Evolutionary conservation across 2,113 vertebrate genomes (phyloP).

Genomic region (Dipodomys merriami): DNA sequence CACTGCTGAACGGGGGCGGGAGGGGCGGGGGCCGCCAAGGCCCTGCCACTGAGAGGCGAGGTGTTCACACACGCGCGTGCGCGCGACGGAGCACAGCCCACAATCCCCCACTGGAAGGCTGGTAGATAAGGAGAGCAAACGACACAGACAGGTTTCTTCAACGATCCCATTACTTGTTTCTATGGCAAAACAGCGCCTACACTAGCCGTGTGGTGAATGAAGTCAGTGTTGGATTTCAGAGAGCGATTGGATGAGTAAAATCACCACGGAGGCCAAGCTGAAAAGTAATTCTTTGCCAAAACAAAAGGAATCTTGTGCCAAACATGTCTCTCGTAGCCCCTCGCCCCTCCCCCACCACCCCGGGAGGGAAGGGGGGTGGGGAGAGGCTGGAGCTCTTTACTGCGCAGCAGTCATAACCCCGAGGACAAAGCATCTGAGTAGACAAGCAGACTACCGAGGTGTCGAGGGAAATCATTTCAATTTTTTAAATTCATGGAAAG

Average conservation of each 20-base stretch:
- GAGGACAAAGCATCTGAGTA: background rate
- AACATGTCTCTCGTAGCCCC: background rate
- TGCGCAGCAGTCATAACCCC: fast-evolving
- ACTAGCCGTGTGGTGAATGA: background rate
- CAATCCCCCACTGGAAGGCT: no score
- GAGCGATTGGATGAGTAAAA: background rate
- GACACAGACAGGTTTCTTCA: no score
- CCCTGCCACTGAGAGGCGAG: fast-evolving
- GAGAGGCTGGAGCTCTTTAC: fast-evolving
- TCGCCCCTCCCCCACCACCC: fast-evolving
- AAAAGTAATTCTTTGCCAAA: background rate
- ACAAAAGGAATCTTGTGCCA: background rate
- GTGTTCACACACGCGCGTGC: no score
- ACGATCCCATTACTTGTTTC: background rate
- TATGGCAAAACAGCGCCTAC: background rate
- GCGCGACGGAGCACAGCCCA: no score
- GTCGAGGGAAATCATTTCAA: background rate
- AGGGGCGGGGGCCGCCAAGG: no score
- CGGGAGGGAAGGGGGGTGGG: background rate
- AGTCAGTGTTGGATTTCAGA: background rate
- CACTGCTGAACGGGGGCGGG: background rate
- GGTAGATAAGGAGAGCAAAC: no score
- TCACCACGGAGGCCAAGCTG: fast-evolving
- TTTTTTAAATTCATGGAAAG: background rate
- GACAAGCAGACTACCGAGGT: background rate